Evolutionary conservation across 2,113 vertebrate genomes (phyloP).

Genomic region (Periophthalmus modestus): DNA sequence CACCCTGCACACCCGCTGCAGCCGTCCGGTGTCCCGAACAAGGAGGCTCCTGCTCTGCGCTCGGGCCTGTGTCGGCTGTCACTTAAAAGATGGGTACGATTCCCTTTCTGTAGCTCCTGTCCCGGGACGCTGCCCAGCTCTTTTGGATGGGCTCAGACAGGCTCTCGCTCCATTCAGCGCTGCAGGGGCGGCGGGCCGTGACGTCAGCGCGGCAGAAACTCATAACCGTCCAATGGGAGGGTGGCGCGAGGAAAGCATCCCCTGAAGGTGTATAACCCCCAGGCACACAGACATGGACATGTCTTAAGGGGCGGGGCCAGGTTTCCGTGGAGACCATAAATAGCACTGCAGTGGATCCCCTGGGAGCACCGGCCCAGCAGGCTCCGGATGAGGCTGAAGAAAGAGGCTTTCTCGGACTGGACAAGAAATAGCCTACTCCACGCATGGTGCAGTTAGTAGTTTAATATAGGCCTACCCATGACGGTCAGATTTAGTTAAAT

Average conservation of each 20-base stretch:
- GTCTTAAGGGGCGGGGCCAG: constrained; percentile 61
- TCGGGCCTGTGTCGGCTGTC: neutral
- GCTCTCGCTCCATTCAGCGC: constrained; percentile 90
- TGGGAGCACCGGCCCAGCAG: constrained; percentile 47
- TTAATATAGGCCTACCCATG: neutral
- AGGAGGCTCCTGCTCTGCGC: neutral
- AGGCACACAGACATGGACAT: constrained; percentile 44
- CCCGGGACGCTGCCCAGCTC: constrained; percentile 57
- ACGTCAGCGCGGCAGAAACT: constrained; percentile 84
- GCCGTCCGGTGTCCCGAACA: constrained; percentile 48
- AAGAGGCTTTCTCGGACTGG: neutral
- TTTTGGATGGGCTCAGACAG: constrained; percentile 74
- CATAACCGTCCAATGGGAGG: constrained; percentile 72
- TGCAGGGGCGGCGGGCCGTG: constrained; percentile 86
- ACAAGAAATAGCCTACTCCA: neutral
- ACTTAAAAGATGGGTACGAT: constrained; percentile 4
- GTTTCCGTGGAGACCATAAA: constrained; percentile 64
- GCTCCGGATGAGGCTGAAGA: neutral
- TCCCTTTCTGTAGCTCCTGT: constrained; percentile 20
- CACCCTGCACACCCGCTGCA: constrained; percentile 67
- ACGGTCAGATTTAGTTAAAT: neutral
- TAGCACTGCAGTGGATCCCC: constrained; percentile 69
- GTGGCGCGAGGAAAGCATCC: constrained; percentile 53
- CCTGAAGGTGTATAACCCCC: constrained; percentile 44
- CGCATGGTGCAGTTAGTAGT: neutral